Conservation (phyloP, 37 sponge, comb jelly and placozoan species). For the Tethya wilhelma region DNA sequence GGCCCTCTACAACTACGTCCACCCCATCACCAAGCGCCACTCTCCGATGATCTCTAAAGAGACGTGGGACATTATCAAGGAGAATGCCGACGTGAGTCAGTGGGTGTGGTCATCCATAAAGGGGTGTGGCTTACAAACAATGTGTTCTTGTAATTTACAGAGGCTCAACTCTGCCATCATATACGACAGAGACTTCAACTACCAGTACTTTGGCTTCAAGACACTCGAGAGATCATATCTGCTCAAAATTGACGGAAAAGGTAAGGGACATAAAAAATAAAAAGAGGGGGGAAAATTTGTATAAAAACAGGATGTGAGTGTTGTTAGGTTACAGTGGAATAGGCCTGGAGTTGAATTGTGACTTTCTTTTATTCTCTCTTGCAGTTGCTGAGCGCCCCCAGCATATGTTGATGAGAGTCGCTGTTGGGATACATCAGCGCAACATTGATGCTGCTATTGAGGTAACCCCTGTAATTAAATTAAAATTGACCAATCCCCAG, state of each 20-base stretch:
- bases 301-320: too few species aligned
- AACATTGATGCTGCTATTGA: constrained; percentile 90
- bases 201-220: constrained; percentile 98
- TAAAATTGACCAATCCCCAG: too few species aligned
- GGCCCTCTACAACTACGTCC: constrained; percentile 83
- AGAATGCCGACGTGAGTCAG: constrained; percentile 75
- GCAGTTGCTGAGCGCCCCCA: constrained; percentile 98
- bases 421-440: constrained; percentile 91
- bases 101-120: not conserved
- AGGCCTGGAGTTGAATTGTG: not conserved
- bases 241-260: constrained; percentile 91
- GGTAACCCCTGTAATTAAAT: constrained; percentile 21
- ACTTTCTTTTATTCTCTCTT: not conserved
- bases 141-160: constrained; percentile 22
- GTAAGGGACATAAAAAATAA: constrained; percentile 12
- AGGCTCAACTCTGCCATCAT: constrained; percentile 93
- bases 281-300: not conserved
- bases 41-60: constrained; percentile 92
- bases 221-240: constrained; percentile 97
- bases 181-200: constrained; percentile 93
- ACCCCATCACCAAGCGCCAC: constrained; percentile 73
- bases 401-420: constrained; percentile 98
- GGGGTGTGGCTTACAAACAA: too few species aligned
- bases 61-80: constrained; percentile 71
- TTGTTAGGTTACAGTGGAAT: not conserved